Percentiles rank a stretch among this genome's conserved stretches.
These are phyloP conservation scores for Drosophila bocqueti DNA, from an alignment of 1,140 invertebrate species.

Conservation along the genomic window DNA sequence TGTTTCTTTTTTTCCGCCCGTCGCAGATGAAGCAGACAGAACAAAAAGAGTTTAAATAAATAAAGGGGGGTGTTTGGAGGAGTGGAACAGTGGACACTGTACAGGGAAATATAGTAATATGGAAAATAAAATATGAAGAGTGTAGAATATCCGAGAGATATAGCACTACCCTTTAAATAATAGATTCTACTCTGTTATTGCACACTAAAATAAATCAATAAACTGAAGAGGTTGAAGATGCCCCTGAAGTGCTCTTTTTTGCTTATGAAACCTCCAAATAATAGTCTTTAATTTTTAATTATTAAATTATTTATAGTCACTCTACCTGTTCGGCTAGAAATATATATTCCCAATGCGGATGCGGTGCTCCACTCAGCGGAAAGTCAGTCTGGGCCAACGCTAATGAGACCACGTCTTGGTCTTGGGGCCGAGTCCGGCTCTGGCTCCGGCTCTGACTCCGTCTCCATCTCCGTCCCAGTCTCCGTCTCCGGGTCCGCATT, in stretches of 20 bases:
- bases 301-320: background rate
- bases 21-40: constrained; percentile 69
- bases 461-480: background rate
- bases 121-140: background rate
- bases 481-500: constrained; percentile 18
- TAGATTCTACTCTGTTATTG: no score
- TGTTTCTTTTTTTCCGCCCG: constrained; percentile 17
- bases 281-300: background rate
- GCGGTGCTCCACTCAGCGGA: background rate
- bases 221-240: no score
- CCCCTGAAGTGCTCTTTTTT: no score
- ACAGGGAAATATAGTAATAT: background rate
- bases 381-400: constrained; percentile 56
- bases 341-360: background rate
- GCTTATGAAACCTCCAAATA: no score
- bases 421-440: background rate
- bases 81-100: background rate
- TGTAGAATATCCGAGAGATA: no score
- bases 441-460: background rate
- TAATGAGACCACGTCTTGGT: constrained; percentile 68
- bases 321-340: background rate
- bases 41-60: constrained; percentile 42
- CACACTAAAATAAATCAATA: no score
- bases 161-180: no score
- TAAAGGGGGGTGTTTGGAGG: background rate